Evolutionary conservation across 92 coral and sea anemone genomes (phyloP).

Genomic region (Phymanthus crucifer): DNA sequence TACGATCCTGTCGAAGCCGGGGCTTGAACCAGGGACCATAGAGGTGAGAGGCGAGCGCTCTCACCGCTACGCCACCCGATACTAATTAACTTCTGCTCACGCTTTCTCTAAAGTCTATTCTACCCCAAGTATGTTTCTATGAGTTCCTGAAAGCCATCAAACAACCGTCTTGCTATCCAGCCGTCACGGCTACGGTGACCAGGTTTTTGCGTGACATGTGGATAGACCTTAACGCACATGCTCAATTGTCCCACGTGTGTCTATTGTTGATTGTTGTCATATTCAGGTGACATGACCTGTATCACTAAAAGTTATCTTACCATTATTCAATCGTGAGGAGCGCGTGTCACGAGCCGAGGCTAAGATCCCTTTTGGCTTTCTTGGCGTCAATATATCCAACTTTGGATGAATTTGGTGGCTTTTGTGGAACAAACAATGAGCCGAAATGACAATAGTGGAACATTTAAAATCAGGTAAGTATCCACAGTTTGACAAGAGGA

Average conservation of each 20-base stretch:
- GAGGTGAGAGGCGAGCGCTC: too few species aligned
- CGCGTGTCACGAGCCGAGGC: constrained; percentile 19
- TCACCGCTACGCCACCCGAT: too few species aligned
- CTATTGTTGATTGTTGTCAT: constrained; percentile 21
- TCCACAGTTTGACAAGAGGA: not conserved
- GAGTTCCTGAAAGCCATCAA: too few species aligned
- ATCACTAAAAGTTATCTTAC: constrained; percentile 15
- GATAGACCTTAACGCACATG: not conserved
- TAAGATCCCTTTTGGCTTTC: not conserved
- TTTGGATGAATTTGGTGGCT: constrained; percentile 18
- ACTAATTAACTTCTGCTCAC: too few species aligned
- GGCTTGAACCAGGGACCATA: too few species aligned
- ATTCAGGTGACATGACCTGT: constrained; percentile 19
- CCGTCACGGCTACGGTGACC: not conserved
- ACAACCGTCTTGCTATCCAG: too few species aligned
- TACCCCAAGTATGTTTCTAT: too few species aligned
- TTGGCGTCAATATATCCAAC: not conserved
- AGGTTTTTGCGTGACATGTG: constrained; percentile 1
- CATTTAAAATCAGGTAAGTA: constrained; percentile 41
- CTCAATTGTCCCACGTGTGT: constrained; percentile 23
- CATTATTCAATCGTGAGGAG: constrained; percentile 17
- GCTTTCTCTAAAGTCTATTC: too few species aligned
- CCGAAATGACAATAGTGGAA: constrained; percentile 37
- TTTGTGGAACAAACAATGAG: constrained; percentile 22
- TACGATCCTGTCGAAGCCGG: too few species aligned